Evolutionary conservation across 30 jellyfish, hydroid and myxozoan species (phyloP).

Genomic region (Aurelia sp.): DNA sequence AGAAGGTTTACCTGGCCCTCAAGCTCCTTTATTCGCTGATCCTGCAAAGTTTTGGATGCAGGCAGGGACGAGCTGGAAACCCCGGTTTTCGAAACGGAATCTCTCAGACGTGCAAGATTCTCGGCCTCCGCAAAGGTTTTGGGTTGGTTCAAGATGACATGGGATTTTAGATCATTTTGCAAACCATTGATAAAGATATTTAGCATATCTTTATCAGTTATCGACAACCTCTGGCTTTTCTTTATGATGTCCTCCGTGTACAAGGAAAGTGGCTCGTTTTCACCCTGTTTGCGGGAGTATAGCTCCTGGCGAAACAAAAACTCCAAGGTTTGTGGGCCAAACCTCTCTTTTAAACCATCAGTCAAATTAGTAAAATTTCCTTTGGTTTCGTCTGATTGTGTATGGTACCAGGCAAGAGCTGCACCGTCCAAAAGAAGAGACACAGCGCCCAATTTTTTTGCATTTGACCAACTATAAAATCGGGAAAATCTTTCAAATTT

Average conservation of each 20-base stretch:
- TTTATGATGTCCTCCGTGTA: constrained; percentile 29
- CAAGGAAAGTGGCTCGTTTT: constrained; percentile 13
- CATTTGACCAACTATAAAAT: constrained; percentile 23
- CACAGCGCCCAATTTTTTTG: constrained; percentile 15
- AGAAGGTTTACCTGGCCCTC: constrained; percentile 8
- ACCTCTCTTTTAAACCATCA: constrained; percentile 32
- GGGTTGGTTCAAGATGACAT: constrained; percentile 31
- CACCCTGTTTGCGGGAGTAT: constrained; percentile 32
- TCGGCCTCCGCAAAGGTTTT: constrained; percentile 30
- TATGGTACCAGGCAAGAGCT: constrained; percentile 34
- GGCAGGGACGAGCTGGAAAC: background rate
- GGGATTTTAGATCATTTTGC: background rate
- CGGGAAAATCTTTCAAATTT: constrained; percentile 5
- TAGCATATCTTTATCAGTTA: constrained; percentile 29
- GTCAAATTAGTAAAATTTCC: background rate
- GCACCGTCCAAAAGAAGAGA: constrained; percentile 38
- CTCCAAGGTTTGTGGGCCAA: constrained; percentile 18
- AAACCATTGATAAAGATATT: constrained; percentile 23
- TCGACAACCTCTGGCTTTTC: background rate
- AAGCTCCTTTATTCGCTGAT: constrained; percentile 14
- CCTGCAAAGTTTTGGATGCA: background rate
- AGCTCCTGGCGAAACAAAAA: constrained; percentile 31
- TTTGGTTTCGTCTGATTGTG: constrained; percentile 6
- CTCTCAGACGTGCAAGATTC: constrained; percentile 26
- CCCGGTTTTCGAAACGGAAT: constrained; percentile 11